Conservation (phyloP, 2,888 invertebrate genomes). For the Torymus auratus region DNA sequence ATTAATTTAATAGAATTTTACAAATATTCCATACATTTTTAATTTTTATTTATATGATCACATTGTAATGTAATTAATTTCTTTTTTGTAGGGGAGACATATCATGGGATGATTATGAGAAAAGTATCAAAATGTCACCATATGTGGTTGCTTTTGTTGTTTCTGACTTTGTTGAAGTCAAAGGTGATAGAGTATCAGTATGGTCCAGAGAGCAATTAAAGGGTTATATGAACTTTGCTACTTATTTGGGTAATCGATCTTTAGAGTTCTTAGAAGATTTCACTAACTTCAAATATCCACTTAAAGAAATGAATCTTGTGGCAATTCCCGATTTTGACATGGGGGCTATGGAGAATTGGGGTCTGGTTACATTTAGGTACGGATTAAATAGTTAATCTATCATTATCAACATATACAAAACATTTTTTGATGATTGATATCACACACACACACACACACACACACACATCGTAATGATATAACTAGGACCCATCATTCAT, state of each 20-base stretch:
- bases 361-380: slow-evolving; percentile 78
- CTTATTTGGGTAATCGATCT: slow-evolving; percentile 83
- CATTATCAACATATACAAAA: too few relatives aligned
- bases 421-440: too few relatives aligned
- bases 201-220: slow-evolving; percentile 74
- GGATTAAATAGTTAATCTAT: slow-evolving; percentile 73
- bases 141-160: slow-evolving; percentile 90
- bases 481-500: too few relatives aligned
- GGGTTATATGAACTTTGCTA: slow-evolving; percentile 62
- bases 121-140: slow-evolving; percentile 90
- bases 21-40: slow-evolving; percentile 28
- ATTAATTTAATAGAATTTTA: neutral
- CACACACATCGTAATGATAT: too few relatives aligned
- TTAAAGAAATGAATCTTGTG: slow-evolving; percentile 88
- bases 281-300: slow-evolving; percentile 84
- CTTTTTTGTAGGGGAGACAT: slow-evolving; percentile 51
- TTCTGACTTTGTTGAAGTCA: slow-evolving; percentile 75
- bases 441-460: too few relatives aligned
- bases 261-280: slow-evolving; percentile 85
- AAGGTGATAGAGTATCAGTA: slow-evolving; percentile 13
- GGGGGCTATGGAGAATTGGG: slow-evolving; percentile 65
- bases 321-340: slow-evolving; percentile 61
- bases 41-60: slow-evolving; percentile 15
- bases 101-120: slow-evolving; percentile 81
- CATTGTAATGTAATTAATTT: neutral